Base-by-base conservation (phyloP, 2,113 vertebrate species). In the Petrocephalus zakoni region DNA sequence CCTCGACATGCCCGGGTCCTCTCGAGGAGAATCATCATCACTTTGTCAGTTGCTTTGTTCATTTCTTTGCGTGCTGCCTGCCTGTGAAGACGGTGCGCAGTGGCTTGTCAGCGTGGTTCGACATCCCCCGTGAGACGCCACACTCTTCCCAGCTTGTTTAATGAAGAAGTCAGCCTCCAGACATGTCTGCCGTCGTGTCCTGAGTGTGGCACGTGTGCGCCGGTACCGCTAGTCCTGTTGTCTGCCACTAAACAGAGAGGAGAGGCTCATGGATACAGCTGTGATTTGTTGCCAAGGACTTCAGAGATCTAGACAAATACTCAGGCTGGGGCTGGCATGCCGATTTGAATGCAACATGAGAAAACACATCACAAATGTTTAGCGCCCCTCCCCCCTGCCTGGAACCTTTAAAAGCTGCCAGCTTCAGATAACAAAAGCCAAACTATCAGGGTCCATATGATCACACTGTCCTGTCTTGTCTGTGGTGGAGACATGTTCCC, bases 371-470 rank as follows among this genome's bases (percentile, higher is more conserved):
- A 47, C 9, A 13, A 64, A 64, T 29, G 85, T 34, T 58, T 58
- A 22, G 46, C 11, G 6, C 9, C 51, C 13, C 10, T 1, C 84
- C 55, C 6, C 85, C 15, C 47, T 0, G 47, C 37, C 34, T 64
- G 56, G 86, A 87, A 87, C 55, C 11, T 87, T 29, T 64, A 47
- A 64, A 87, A 21, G 34, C 34, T 47, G 53, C 34, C 86, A 61
- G 53, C 34, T 87, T 87, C 86, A 55, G 52, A 86, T 34, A 87
- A 87, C 53, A 46, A 87, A 87, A 61, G 42, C 29, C 34, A 87
- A 64, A 64, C 61, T 34, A 46, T 61, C 51, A 87, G 17, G 86
- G 34, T 87, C 86, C 56, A 46, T 42, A 87, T 64, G 37, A 87
- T 87, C 37, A 55, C 84, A 85, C 84, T 55, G 22, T 53, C 82